Evolutionary conservation across 2,797 vertebrate species (phyloP), one percentile per base, ranked within the genome.

Genomic region (Chelon labrosus): DNA sequence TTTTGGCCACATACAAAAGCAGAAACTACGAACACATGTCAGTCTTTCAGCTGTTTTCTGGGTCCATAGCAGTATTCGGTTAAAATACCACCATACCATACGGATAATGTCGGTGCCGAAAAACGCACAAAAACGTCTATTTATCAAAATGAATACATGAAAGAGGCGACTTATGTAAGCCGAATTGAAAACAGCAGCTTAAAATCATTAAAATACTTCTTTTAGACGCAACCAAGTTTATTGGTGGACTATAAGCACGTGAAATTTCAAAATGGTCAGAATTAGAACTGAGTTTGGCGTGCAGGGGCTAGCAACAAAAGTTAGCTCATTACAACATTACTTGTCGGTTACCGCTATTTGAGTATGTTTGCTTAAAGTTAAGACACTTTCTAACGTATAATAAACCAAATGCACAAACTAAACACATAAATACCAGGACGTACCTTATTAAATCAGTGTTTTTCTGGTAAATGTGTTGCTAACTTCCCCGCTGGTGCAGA

Each of bases 151-250:
- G 0, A 7, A 5, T 12, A 9, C 14, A 38, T 7, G 10, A n/a
- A 4, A 14, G 0, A 53, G 1, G 2, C 22, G 4, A 10, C 0
- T 27, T 41, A 2, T 0, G 0, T n/a, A 0, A 0, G 47, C 79
- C 27, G 80, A 80, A 75, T 1, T 12, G 0, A 2, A 1, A 11
- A n/a, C 0, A 56, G 47, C 25, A 16, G 1, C 2, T 1, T 22
- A 0, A 0, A 0, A 2, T 11, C 31, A 4, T 0, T 0, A 11
- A 10, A 17, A 0, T 0, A 0, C 2, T 0, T 11, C 3, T 3
- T 5, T 12, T 8, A 10, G 1, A 6, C 1, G 7, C 0, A 52
- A 1, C 0, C 0, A 4, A 5, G 0, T 7, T 1, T 4, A 3
- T 7, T 0, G 0, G 5, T 0, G 0, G 5, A 27, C 11, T 3